These are phyloP conservation scores for Bettongia penicillata DNA, from an alignment of 2,113 vertebrate species.

Conservation along the genomic window DNA sequence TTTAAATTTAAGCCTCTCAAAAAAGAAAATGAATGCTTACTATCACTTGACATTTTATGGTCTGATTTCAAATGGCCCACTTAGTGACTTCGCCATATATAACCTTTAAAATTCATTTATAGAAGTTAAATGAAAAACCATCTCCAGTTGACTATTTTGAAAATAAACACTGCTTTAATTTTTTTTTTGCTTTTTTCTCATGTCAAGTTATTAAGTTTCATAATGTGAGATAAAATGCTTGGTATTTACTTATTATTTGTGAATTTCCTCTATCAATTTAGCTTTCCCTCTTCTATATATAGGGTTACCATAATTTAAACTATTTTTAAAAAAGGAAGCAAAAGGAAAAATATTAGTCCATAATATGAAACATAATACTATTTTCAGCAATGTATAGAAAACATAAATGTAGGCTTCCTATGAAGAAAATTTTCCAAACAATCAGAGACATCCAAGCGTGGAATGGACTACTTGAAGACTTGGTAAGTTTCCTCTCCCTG, in stretches of 20 bases:
- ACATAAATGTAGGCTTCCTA: background rate
- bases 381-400: background rate
- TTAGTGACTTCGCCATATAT: background rate
- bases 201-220: background rate
- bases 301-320: background rate
- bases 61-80: conserved; percentile 30
- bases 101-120: background rate
- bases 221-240: background rate
- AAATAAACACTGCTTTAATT: background rate
- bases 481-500: background rate
- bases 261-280: background rate
- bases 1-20: background rate
- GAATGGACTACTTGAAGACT: background rate
- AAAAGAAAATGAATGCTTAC: conserved; percentile 25
- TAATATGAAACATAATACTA: background rate
- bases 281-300: background rate
- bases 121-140: background rate
- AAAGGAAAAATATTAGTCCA: background rate
- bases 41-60: conserved; percentile 21
- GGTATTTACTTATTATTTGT: background rate
- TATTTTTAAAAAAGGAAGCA: background rate
- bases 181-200: background rate
- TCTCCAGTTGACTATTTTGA: background rate
- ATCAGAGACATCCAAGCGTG: background rate
- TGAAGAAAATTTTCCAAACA: background rate